A percentile compares a stretch with the other conserved stretches of the same genome.
Evolutionary conservation across 1,140 invertebrate genomes (phyloP).

Genomic region (Micrasema minimum): DNA sequence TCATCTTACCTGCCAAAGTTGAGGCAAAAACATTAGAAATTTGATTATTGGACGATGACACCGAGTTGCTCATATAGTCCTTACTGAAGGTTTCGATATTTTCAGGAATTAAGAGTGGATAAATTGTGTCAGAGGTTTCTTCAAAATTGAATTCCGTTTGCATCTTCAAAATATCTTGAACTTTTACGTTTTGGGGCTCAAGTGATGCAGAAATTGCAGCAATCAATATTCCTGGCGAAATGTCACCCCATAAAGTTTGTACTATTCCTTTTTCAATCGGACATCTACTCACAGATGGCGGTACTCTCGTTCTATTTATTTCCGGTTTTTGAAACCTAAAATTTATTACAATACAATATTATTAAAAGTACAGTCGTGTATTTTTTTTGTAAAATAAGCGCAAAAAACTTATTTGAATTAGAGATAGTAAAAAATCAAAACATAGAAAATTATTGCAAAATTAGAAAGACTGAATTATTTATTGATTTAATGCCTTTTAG

Average conservation of each 20-base stretch:
- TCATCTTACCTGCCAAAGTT: slow-evolving; percentile 46
- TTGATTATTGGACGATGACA: slow-evolving; percentile 25
- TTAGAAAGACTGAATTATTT: no score
- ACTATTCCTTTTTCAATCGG: slow-evolving; percentile 72
- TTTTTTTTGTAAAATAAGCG: no score
- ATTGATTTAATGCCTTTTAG: no score
- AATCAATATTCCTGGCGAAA: slow-evolving; percentile 69
- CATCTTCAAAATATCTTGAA: slow-evolving; percentile 52
- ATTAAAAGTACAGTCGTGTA: no score
- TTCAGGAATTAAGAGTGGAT: neutral
- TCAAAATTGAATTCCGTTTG: neutral
- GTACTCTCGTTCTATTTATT: slow-evolving; percentile 38
- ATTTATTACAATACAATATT: slow-evolving; percentile 7
- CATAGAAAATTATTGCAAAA: no score
- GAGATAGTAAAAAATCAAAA: no score
- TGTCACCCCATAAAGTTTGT: slow-evolving; percentile 68
- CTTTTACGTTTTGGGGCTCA: slow-evolving; percentile 66
- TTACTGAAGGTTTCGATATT: slow-evolving; percentile 2
- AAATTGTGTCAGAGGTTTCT: neutral
- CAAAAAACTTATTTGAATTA: no score
- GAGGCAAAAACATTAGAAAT: slow-evolving; percentile 49
- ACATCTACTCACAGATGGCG: slow-evolving; percentile 61
- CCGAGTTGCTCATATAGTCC: slow-evolving; percentile 31
- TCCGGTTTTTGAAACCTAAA: slow-evolving; percentile 12
- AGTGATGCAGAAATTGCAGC: slow-evolving; percentile 69